A percentile compares a stretch with the other conserved stretches of the same genome.
phyloP scores from a whole-genome alignment of 2,888 invertebrate species.

The Belgica antarctica region DNA sequence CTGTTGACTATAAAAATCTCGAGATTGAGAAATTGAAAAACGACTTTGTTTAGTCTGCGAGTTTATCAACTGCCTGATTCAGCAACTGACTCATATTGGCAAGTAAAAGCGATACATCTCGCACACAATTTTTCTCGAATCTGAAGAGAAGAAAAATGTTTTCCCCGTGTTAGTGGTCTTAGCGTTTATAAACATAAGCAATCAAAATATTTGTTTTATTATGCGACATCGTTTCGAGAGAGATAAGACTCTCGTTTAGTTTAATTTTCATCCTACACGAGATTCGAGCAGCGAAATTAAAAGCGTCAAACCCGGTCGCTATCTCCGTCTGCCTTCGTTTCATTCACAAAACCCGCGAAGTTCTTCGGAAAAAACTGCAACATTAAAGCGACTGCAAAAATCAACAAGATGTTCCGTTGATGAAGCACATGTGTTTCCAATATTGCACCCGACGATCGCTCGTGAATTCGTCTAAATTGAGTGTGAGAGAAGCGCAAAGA shows the following conservation, averaged over 20 bases:
- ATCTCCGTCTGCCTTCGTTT: neutral
- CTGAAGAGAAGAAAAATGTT: neutral
- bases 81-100: neutral
- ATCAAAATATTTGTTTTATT: constrained; percentile 28
- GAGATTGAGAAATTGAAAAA: constrained; percentile 7
- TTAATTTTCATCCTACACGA: neutral
- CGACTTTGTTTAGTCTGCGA: neutral
- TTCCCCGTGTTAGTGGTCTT: neutral
- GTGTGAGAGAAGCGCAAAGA: neutral
- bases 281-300: neutral
- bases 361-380: neutral
- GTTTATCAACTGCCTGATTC: neutral
- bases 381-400: neutral
- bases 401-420: constrained; percentile 4
- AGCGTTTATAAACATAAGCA: neutral
- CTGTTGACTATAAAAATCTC: neutral
- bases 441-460: constrained; percentile 13
- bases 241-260: neutral
- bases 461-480: neutral
- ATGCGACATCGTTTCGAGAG: neutral
- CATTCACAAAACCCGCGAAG: neutral
- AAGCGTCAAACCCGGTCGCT: neutral
- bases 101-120: neutral
- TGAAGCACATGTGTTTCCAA: constrained; percentile 28
- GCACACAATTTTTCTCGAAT: neutral